These are phyloP conservation scores for Scaptomyza hsui DNA, from an alignment of 1,140 invertebrate species.

Conservation along the genomic window DNA sequence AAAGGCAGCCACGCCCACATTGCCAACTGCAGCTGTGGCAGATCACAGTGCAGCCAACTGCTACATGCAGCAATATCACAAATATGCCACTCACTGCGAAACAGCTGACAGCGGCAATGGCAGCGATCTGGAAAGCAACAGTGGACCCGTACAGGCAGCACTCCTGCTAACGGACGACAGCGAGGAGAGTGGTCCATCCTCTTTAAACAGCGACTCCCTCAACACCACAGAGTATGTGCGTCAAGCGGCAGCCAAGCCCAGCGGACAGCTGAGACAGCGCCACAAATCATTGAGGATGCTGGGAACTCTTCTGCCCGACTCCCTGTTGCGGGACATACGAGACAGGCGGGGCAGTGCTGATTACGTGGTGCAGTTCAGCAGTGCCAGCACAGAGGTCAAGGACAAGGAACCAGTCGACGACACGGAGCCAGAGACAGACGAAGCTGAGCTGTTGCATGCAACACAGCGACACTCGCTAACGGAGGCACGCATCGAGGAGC, in stretches of 20 bases:
- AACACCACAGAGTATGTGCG: constrained; percentile 72
- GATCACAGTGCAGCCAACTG: constrained; percentile 87
- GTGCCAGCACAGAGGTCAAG: constrained; percentile 36
- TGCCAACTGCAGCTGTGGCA: constrained; percentile 27
- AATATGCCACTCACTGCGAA: constrained; percentile 87
- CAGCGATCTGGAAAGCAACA: constrained; percentile 89
- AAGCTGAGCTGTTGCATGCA: constrained; percentile 3
- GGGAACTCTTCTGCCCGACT: constrained; percentile 70
- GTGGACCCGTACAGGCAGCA: constrained; percentile 81
- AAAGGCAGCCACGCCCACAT: constrained; percentile 40
- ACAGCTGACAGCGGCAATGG: constrained; percentile 92
- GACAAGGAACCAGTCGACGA: constrained; percentile 42
- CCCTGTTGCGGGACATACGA: constrained; percentile 77
- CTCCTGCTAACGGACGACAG: constrained; percentile 85
- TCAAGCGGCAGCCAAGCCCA: constrained; percentile 62
- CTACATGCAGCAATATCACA: constrained; percentile 83
- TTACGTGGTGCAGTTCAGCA: constrained; percentile 64
- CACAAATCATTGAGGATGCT: constrained; percentile 63
- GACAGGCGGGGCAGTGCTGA: constrained; percentile 60
- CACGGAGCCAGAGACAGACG: not conserved
- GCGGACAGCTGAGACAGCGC: constrained; percentile 57
- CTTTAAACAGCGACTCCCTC: constrained; percentile 77
- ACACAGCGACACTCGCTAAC: constrained; percentile 57
- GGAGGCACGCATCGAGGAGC: constrained; percentile 71
- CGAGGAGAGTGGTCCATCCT: constrained; percentile 77